Conservation (phyloP, 2,888 invertebrate species). For the Pogonocherus hispidulus region DNA sequence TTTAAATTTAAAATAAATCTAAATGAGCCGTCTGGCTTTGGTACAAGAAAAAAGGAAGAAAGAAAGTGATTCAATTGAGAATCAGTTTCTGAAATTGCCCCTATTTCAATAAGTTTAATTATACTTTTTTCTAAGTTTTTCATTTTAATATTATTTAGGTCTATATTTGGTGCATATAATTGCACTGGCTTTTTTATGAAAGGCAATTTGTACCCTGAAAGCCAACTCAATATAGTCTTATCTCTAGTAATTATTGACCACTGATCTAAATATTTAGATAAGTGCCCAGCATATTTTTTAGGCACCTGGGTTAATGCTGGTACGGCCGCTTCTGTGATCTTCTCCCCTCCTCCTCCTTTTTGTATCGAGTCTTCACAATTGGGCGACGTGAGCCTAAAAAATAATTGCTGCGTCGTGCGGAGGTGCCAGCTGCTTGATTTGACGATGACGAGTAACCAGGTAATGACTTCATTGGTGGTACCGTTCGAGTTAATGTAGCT, state of each 20-base stretch:
- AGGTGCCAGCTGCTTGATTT: constrained; percentile 8
- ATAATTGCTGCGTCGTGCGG: not conserved
- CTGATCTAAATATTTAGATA: constrained; percentile 26
- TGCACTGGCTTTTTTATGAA: not conserved
- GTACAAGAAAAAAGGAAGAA: constrained; percentile 9
- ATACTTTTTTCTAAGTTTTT: not conserved
- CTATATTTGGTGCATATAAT: too few relatives aligned
- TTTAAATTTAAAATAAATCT: not conserved
- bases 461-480: too few relatives aligned
- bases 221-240: not conserved
- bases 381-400: not conserved
- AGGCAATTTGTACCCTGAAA: constrained; percentile 5
- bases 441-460: not conserved
- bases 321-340: constrained; percentile 8
- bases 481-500: constrained; percentile 7
- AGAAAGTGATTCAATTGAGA: not conserved
- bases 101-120: not conserved
- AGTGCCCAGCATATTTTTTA: constrained; percentile 21
- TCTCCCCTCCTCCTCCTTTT: constrained; percentile 14
- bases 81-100: not conserved
- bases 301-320: constrained; percentile 18
- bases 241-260: constrained; percentile 29
- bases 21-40: constrained; percentile 17
- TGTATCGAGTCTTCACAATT: constrained; percentile 23
- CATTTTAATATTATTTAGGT: not conserved